phyloP scores from a whole-genome alignment of 2,797 vertebrate genomes.

The Buceros bicornis region DNA sequence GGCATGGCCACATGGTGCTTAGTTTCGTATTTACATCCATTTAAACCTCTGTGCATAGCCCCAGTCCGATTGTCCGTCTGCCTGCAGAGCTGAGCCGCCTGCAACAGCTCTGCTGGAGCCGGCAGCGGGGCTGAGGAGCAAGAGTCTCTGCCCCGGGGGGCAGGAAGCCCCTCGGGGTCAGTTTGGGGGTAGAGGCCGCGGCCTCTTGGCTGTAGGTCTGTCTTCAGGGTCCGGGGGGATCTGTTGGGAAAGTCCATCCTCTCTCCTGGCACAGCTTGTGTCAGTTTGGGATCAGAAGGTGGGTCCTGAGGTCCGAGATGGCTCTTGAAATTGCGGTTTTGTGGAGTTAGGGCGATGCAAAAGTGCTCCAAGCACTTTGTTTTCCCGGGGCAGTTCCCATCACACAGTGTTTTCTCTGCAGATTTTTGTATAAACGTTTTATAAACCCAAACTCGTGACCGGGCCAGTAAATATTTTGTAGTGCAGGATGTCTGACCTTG shows the following conservation, averaged over 20 bases:
- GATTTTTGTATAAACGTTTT: background rate
- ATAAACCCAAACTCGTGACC: background rate
- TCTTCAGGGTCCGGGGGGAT: background rate
- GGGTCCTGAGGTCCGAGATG: background rate
- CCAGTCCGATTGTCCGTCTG: too few relatives aligned
- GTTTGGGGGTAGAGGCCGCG: too few relatives aligned
- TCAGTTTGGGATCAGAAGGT: background rate
- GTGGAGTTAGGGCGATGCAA: background rate
- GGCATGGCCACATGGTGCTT: too few relatives aligned
- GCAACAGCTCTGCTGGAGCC: too few relatives aligned
- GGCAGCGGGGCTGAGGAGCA: too few relatives aligned
- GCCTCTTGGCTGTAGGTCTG: too few relatives aligned
- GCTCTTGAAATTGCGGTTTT: background rate
- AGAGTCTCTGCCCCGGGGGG: too few relatives aligned
- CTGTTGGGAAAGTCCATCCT: background rate
- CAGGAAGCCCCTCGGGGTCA: too few relatives aligned
- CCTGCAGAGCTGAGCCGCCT: too few relatives aligned
- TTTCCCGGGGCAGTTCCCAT: background rate
- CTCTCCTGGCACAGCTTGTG: background rate
- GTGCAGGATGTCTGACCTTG: rapidly evolving
- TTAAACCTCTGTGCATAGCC: too few relatives aligned
- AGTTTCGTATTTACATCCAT: too few relatives aligned
- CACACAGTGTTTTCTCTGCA: background rate
- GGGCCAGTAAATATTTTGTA: background rate
- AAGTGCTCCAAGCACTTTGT: background rate